Percentiles rank a stretch among this genome's conserved stretches.
Conservation (phyloP, 2,797 vertebrate species). For the Gymnoscopelus braueri region DNA sequence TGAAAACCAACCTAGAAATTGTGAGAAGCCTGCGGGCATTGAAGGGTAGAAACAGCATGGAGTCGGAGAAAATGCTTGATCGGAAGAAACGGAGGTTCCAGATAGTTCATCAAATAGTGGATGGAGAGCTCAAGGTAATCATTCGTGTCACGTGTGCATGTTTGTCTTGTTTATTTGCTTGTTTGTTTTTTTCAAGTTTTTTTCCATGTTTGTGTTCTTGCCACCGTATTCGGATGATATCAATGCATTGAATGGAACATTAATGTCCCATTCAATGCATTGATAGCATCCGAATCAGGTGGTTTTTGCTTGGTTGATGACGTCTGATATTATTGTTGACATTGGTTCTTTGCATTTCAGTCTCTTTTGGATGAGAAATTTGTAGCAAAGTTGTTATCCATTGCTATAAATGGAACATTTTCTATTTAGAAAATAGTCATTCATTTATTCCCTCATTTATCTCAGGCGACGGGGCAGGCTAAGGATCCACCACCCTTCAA, state of each 20-base stretch:
- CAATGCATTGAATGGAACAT: too few species aligned
- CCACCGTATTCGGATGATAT: too few species aligned
- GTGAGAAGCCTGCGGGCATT: slow-evolving; percentile 82
- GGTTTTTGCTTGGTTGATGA: too few species aligned
- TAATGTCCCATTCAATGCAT: too few species aligned
- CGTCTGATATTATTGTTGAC: background rate
- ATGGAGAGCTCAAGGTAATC: slow-evolving; percentile 71
- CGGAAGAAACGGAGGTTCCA: slow-evolving; percentile 81
- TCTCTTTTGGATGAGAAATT: background rate
- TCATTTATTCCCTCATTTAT: background rate
- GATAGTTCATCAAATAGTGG: slow-evolving; percentile 68
- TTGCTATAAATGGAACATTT: background rate
- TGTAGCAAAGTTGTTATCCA: background rate
- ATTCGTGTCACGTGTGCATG: background rate
- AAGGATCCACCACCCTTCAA: slow-evolving; percentile 83
- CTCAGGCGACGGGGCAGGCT: slow-evolving; percentile 55
- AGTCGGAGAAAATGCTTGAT: slow-evolving; percentile 83
- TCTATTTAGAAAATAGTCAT: background rate
- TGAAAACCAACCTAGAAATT: slow-evolving; percentile 93
- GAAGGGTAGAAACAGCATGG: slow-evolving; percentile 86
- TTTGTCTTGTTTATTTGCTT: too few species aligned
- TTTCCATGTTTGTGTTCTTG: too few species aligned
- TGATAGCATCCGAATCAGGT: too few species aligned
- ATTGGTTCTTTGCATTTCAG: background rate
- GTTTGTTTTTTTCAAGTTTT: too few species aligned